Evolutionary conservation across 2,113 vertebrate species (phyloP).

Genomic region (Anolis carolinensis): DNA sequence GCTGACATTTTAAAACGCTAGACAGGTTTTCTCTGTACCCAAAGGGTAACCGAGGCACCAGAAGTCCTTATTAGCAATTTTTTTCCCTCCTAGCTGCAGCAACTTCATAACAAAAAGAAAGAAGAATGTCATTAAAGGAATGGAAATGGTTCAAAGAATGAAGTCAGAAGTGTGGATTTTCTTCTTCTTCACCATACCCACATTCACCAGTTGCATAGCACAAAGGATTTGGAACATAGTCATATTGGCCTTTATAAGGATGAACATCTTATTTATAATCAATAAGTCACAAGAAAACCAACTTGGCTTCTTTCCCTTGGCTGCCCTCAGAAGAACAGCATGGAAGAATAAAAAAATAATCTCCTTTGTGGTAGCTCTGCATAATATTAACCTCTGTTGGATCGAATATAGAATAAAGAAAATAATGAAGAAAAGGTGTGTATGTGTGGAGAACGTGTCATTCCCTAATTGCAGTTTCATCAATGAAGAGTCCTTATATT

Average conservation of each 20-base stretch:
- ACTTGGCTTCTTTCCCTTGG: background rate
- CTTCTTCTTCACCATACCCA: background rate
- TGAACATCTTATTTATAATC: constrained; percentile 50
- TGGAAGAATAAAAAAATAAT: background rate
- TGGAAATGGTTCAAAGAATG: background rate
- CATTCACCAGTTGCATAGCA: constrained; percentile 3
- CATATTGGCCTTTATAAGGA: constrained; percentile 42
- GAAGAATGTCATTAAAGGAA: background rate
- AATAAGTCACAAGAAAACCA: constrained; percentile 44
- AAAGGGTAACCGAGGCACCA: background rate
- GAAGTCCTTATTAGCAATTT: constrained; percentile 22
- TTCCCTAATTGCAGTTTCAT: background rate
- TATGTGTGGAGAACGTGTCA: background rate
- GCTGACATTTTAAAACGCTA: constrained; percentile 35
- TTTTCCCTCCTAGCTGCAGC: background rate
- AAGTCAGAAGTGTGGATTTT: background rate
- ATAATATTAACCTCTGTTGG: background rate
- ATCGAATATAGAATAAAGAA: too few relatives aligned
- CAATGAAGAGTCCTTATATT: background rate
- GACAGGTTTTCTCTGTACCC: constrained; percentile 12
- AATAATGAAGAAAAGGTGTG: background rate
- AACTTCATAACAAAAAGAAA: constrained; percentile 29
- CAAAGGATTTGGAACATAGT: constrained; percentile 44
- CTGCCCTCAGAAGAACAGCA: constrained; percentile 15
- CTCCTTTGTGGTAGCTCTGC: background rate